Evolutionary conservation across 2,888 invertebrate genomes (phyloP).

Genomic region (Cinara cedri): DNA sequence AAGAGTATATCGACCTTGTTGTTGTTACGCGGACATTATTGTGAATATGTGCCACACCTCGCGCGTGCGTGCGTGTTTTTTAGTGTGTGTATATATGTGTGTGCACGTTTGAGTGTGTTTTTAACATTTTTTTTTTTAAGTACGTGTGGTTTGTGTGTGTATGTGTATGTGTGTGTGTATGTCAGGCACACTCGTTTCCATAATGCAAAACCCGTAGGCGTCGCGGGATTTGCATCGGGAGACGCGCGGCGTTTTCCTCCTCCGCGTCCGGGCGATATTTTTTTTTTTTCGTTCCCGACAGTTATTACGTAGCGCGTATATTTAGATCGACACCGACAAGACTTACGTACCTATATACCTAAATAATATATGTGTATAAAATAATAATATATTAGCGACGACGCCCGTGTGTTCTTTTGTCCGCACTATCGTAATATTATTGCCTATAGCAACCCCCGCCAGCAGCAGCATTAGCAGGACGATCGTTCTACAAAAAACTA

Average conservation of each 20-base stretch:
- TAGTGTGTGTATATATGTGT: not conserved
- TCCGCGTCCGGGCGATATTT: not conserved
- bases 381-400: slow-evolving; percentile 1
- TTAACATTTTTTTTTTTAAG: no score
- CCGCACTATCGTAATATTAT: no score
- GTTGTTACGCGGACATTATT: not conserved
- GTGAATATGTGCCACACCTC: slow-evolving; percentile 40
- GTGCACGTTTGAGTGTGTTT: not conserved
- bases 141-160: no score
- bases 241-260: not conserved
- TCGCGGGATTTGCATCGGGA: not conserved
- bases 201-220: slow-evolving; percentile 36
- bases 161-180: not conserved
- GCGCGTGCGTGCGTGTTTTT: not conserved
- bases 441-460: no score
- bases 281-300: not conserved
- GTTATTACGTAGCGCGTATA: not conserved
- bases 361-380: not conserved
- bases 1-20: slow-evolving; percentile 29
- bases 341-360: not conserved
- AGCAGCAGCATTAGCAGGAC: no score
- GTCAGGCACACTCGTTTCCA: not conserved
- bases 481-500: no score
- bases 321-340: not conserved
- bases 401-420: not conserved